Conservation (phyloP, 2,113 vertebrate genomes). For the Murina feae region DNA sequence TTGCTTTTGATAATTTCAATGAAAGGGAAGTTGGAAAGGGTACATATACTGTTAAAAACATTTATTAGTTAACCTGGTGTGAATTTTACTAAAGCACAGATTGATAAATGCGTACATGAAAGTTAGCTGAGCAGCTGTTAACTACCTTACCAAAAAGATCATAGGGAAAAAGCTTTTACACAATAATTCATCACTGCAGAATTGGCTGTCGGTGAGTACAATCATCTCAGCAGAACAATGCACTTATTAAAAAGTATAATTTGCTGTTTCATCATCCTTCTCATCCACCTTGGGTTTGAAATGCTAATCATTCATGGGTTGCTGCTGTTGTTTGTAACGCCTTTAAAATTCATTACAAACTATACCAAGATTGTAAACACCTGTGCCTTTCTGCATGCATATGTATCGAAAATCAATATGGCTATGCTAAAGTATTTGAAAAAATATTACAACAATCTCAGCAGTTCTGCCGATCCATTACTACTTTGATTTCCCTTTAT, state of each 20-base stretch:
- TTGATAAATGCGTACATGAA: slow-evolving; percentile 72
- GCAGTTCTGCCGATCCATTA: not conserved
- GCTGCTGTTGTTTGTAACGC: slow-evolving; percentile 62
- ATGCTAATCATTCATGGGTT: slow-evolving; percentile 67
- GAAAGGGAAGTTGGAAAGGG: not conserved
- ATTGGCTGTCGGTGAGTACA: slow-evolving; percentile 77
- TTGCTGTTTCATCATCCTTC: slow-evolving; percentile 75
- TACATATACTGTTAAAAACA: not conserved
- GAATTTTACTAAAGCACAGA: slow-evolving; percentile 71
- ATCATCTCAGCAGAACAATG: slow-evolving; percentile 79
- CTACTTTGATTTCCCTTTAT: slow-evolving; percentile 38
- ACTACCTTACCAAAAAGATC: slow-evolving; percentile 74
- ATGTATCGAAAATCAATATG: slow-evolving; percentile 59
- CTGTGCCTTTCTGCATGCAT: slow-evolving; percentile 56
- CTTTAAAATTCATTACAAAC: slow-evolving; percentile 70
- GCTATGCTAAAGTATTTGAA: slow-evolving; percentile 5
- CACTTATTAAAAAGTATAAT: slow-evolving; percentile 82
- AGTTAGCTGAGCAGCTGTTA: slow-evolving; percentile 70
- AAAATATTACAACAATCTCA: slow-evolving; percentile 27
- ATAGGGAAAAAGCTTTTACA: slow-evolving; percentile 70
- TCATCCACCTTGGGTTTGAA: slow-evolving; percentile 72
- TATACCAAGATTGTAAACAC: slow-evolving; percentile 57
- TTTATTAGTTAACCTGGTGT: slow-evolving; percentile 50
- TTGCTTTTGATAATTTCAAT: not conserved
- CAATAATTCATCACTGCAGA: slow-evolving; percentile 79